Percentiles rank a stretch among this genome's conserved stretches.
Conservation (phyloP, 2,113 vertebrate genomes). For the Ophiodon elongatus region DNA sequence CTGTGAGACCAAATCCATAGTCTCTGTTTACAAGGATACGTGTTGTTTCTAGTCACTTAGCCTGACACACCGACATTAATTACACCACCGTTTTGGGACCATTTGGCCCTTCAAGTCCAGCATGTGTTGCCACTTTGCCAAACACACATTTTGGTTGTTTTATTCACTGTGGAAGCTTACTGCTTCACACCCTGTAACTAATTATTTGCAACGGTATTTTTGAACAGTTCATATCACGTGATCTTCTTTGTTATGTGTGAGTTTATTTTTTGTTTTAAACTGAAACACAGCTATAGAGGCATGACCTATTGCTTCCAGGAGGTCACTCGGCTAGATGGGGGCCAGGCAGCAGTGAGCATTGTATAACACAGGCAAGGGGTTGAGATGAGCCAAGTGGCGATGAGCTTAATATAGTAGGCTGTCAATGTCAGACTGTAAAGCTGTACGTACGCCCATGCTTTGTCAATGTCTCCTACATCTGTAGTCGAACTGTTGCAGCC, state of each 20-base stretch:
- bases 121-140: neutral
- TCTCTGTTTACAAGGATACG: neutral
- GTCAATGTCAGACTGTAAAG: constrained; percentile 64
- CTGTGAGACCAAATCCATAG: neutral
- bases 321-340: neutral
- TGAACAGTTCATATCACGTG: neutral
- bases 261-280: neutral
- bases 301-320: neutral
- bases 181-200: neutral
- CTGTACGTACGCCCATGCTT: constrained; percentile 22
- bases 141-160: neutral
- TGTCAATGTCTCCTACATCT: constrained; percentile 68
- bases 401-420: constrained; percentile 57
- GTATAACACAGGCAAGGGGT: neutral
- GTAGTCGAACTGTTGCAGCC: constrained; percentile 13
- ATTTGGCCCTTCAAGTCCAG: neutral
- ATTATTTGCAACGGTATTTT: constrained; percentile 22
- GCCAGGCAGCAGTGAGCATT: neutral
- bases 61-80: neutral
- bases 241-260: neutral
- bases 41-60: neutral
- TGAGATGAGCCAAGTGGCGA: neutral
- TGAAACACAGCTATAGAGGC: neutral
- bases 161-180: neutral
- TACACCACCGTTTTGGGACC: neutral